These are phyloP conservation scores for Ailuropoda melanoleuca DNA, from an alignment of 2,113 vertebrate genomes.

Conservation along the genomic window DNA sequence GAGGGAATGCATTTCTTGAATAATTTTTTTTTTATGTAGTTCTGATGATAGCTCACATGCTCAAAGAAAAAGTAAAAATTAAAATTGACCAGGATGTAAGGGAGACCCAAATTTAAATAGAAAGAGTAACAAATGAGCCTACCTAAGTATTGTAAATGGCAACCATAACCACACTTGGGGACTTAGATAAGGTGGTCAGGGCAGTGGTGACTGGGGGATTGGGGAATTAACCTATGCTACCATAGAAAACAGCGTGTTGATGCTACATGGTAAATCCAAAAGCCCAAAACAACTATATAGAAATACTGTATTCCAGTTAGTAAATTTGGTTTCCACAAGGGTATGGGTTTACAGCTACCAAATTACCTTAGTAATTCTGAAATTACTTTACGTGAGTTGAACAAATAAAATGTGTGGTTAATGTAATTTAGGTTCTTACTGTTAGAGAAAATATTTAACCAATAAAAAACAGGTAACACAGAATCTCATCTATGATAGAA, in stretches of 20 bases:
- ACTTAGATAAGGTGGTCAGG: neutral
- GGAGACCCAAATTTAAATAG: neutral
- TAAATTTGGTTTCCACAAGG: neutral
- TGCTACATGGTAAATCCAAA: neutral
- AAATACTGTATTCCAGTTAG: neutral
- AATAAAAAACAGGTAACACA: neutral
- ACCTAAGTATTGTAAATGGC: neutral
- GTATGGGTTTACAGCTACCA: neutral
- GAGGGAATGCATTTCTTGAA: neutral
- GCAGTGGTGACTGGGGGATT: fast-evolving
- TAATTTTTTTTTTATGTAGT: neutral
- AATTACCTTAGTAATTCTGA: neutral
- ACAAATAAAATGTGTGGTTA: neutral
- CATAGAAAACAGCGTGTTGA: neutral
- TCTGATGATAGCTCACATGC: neutral
- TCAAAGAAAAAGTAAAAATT: neutral
- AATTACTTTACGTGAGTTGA: neutral
- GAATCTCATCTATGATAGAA: neutral
- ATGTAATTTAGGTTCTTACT: neutral
- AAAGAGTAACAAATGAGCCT: neutral
- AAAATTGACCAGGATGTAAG: neutral
- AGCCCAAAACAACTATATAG: neutral
- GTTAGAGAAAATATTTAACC: neutral
- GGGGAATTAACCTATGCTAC: neutral
- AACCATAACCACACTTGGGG: neutral